Percentiles rank a stretch among this genome's conserved stretches.
Evolutionary conservation across 2,113 vertebrate genomes (phyloP).

Genomic region (Eublepharis macularius): DNA sequence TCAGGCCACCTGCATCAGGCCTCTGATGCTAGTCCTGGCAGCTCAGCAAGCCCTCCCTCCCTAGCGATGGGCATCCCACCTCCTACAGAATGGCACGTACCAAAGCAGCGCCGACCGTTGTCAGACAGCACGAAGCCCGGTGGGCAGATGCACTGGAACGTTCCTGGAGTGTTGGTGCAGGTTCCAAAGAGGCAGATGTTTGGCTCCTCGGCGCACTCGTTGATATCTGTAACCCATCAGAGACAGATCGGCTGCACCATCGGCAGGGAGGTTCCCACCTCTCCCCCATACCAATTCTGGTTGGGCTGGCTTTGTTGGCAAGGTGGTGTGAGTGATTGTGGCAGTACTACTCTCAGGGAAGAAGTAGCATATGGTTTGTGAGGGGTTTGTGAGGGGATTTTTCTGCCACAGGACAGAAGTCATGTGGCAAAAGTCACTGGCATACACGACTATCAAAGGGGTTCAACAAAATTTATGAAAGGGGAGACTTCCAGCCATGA

Average conservation of each 20-base stretch:
- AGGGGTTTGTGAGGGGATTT: too few relatives aligned
- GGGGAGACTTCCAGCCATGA: background rate
- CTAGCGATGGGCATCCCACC: background rate
- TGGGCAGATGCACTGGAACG: slow-evolving; percentile 90
- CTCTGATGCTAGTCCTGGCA: too few relatives aligned
- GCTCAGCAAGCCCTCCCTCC: too few relatives aligned
- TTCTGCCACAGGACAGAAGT: too few relatives aligned
- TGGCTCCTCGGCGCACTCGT: slow-evolving; percentile 89
- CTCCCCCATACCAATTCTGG: background rate
- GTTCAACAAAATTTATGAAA: too few relatives aligned
- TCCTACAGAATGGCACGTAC: slow-evolving; percentile 71
- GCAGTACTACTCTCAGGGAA: too few relatives aligned
- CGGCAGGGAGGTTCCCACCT: background rate
- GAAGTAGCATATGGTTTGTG: too few relatives aligned
- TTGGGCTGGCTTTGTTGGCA: too few relatives aligned
- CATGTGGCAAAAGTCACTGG: too few relatives aligned
- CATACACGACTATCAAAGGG: too few relatives aligned
- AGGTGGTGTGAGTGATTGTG: too few relatives aligned
- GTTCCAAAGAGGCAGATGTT: slow-evolving; percentile 90
- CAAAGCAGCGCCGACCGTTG: slow-evolving; percentile 87
- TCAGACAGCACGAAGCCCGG: slow-evolving; percentile 89
- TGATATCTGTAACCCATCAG: slow-evolving; percentile 80
- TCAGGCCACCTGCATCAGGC: too few relatives aligned
- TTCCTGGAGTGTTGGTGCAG: slow-evolving; percentile 90
- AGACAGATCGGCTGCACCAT: background rate